Base-by-base conservation (phyloP, 2,113 vertebrate species). In the Capra hircus region DNA sequence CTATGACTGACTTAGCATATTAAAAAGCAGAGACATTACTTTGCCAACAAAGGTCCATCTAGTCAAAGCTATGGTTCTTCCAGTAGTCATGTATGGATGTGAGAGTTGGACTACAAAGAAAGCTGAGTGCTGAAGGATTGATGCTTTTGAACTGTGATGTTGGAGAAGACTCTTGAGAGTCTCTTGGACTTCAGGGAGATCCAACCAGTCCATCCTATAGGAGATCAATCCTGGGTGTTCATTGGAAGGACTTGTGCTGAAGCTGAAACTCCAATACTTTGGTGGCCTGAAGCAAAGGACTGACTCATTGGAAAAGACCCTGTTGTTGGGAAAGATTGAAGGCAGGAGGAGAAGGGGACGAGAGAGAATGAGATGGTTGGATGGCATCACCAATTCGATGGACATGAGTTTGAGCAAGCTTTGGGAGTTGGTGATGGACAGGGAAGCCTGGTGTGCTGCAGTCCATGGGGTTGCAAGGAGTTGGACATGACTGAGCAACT, bases 111-210 rank as follows among this genome's bases (percentile, higher is more conserved):
- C 64, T 71, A 36, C 19, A 36, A 36, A 71, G n/a, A 36, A 71
- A 21, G 17, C n/a, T 71, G 64, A 71, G 9, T 1, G 0, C n/a
- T 0, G 2, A 36, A 71, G 64, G 21, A 36, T 36, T 71, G 9
- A 36, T 36, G 16, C 64, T 36, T 23, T 71, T 36, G 64, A 21
- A 71, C 8, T 71, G 64, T 36, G 64, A 10, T 36, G 64, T 71
- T 71, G 67, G 67, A 40, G 19, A 6, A 36, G 67, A 23, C 67
- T 71, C n/a, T 71, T 40, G 67, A 71, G n/a, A 71, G n/a, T 71
- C 19, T 21, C n/a, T 71, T 71, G 67, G 5, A 71, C n/a, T 71
- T 2, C 19, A 71, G 21, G n/a, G 67, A 40, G 67, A 40, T 40
- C n/a, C 19, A 71, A 40, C n/a, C 19, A 71, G 67, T 71, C 5